Evolutionary conservation across 2,797 vertebrate genomes (phyloP), one percentile per base, ranked within the genome.

Genomic region (Pelochelys cantorii): DNA sequence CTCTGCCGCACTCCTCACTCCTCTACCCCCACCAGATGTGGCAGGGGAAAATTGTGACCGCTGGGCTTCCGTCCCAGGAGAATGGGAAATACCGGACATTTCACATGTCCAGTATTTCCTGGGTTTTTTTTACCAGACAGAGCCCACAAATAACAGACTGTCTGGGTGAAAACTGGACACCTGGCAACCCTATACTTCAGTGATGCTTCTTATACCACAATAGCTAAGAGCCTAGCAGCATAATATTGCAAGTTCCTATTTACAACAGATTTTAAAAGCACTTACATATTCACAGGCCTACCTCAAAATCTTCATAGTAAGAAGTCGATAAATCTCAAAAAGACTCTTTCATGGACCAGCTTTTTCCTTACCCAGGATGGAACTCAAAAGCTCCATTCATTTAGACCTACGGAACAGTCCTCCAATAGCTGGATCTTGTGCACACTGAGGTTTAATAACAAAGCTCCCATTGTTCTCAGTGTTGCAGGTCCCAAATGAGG

Each of bases 191-290:
- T 48, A 48, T 48, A 48, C 42, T 48, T 6, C 82, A 95, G 94
- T 88, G 84, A 90, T 81, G 83, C 91, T 95, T 95, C 93, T 91
- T 85, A 94, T 90, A 93, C 90, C 79, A 20, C 90, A 95, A 94
- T 71, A 93, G 84, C 87, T 90, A 71, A 71, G 18, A 37, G 34
- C 68, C 20, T 22, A 71, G n/a, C 65, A 71, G n/a, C 12, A 20
- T 71, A 37, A 34, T 10, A 37, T 12, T 6, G 68, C 68, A 71
- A 37, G 68, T 34, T 37, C n/a, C 34, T 37, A 22, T 71, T 34
- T 71, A 22, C 68, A 71, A 37, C 18, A 71, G 68, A 37, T 71
- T 71, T 34, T 18, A 37, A 71, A 37, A 71, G 68, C 68, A 71
- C n/a, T 15, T 37, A 31, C 3, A 3, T 31, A 62, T 31, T 12